phyloP scores from a whole-genome alignment of 2,888 invertebrate species.

The Diloba caeruleocephala region DNA sequence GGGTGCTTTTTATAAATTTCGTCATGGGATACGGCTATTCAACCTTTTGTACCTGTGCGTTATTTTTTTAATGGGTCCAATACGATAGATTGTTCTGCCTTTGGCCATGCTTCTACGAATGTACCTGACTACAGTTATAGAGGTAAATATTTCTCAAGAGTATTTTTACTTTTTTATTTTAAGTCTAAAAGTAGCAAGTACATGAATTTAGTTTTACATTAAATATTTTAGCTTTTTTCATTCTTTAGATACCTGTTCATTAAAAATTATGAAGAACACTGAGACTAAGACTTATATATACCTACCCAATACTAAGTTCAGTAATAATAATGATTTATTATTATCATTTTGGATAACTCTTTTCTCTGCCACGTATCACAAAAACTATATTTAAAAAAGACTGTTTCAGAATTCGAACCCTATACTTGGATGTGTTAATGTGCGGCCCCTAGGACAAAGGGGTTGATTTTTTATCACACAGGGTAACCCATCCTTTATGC shows the following conservation, averaged over 20 bases:
- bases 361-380: neutral
- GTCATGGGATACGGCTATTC: slow-evolving; percentile 64
- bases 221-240: too few species aligned
- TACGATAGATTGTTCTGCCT: slow-evolving; percentile 32
- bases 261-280: too few species aligned
- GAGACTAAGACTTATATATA: too few species aligned
- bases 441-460: slow-evolving; percentile 71
- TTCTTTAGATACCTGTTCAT: too few species aligned
- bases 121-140: too few species aligned
- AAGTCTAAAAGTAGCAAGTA: too few species aligned
- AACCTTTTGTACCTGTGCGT: slow-evolving; percentile 71
- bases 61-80: slow-evolving; percentile 57
- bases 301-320: too few species aligned
- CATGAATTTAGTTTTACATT: too few species aligned
- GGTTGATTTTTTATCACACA: slow-evolving; percentile 60
- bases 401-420: slow-evolving; percentile 33
- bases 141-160: too few species aligned
- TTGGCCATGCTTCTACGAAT: too few species aligned
- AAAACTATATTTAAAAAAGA: slow-evolving; percentile 24
- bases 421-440: slow-evolving; percentile 71
- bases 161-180: too few species aligned
- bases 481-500: slow-evolving; percentile 66
- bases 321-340: neutral
- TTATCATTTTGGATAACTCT: neutral
- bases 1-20: slow-evolving; percentile 52